Conservation (phyloP, 2,888 invertebrate species). For the Drosophila kambysellisi region DNA sequence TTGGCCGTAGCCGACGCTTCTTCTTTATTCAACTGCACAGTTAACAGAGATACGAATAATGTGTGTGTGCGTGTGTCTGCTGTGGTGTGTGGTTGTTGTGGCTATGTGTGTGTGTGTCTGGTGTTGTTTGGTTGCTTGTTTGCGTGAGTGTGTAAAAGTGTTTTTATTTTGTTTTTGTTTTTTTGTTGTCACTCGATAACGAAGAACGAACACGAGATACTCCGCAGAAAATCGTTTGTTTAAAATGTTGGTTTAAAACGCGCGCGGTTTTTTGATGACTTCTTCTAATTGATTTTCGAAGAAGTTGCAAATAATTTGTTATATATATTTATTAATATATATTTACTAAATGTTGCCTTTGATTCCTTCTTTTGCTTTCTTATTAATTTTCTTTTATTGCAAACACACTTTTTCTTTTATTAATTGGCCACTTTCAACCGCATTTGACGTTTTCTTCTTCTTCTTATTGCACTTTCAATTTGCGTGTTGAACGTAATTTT, state of each 20-base stretch:
- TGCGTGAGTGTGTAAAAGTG: background rate
- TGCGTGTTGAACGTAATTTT: constrained; percentile 45
- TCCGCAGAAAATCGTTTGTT: constrained; percentile 30
- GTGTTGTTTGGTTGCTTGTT: constrained; percentile 1
- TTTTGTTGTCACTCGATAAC: constrained; percentile 1
- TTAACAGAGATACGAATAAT: constrained; percentile 11
- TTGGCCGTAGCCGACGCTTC: constrained; percentile 59
- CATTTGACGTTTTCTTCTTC: constrained; percentile 36
- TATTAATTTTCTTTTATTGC: constrained; percentile 18
- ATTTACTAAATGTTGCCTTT: constrained; percentile 34
- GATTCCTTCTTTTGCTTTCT: constrained; percentile 13
- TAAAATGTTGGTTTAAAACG: constrained; percentile 33
- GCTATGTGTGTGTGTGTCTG: background rate
- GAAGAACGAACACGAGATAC: constrained; percentile 12
- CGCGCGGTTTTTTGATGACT: constrained; percentile 28
- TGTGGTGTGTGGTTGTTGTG: constrained; percentile 6
- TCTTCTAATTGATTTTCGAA: constrained; percentile 14
- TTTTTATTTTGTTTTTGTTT: background rate
- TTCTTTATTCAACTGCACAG: constrained; percentile 14
- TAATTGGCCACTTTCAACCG: constrained; percentile 36
- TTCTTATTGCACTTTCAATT: constrained; percentile 70
- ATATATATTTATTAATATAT: constrained; percentile 15
- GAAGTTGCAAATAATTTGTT: constrained; percentile 15
- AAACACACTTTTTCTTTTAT: constrained; percentile 56
- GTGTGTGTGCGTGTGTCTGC: background rate